Conservation (phyloP, 2,888 invertebrate species). For the Zelleria hepariella region DNA sequence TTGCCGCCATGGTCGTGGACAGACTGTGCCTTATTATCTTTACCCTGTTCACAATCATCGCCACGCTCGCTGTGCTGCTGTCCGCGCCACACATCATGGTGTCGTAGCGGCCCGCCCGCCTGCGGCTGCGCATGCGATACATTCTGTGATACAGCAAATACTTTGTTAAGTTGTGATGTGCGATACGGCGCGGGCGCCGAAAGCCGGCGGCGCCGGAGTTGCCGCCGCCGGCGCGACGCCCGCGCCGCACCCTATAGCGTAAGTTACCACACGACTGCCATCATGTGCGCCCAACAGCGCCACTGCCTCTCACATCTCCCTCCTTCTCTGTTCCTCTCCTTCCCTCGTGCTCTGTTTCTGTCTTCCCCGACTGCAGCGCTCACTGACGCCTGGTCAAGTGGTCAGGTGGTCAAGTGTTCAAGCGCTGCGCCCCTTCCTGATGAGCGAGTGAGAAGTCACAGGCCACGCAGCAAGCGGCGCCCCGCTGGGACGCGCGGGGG, state of each 20-base stretch:
- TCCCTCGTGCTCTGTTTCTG: neutral
- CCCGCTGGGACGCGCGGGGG: constrained; percentile 18
- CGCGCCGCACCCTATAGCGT: constrained; percentile 60
- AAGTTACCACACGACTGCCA: constrained; percentile 64
- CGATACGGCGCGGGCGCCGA: constrained; percentile 59
- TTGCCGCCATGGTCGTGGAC: constrained; percentile 99
- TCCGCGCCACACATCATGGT: constrained; percentile 97
- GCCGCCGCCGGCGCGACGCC: constrained; percentile 58
- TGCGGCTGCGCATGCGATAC: constrained; percentile 56
- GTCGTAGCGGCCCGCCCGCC: constrained; percentile 79
- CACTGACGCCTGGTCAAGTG: neutral
- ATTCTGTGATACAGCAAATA: constrained; percentile 80
- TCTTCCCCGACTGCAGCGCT: neutral
- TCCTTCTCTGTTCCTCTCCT: neutral
- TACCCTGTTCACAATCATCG: constrained; percentile 97
- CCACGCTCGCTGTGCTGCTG: constrained; percentile 96
- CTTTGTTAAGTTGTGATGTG: constrained; percentile 76
- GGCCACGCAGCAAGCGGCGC: neutral
- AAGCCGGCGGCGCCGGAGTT: constrained; percentile 52
- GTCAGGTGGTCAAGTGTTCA: no score
- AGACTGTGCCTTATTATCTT: constrained; percentile 99
- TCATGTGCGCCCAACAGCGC: constrained; percentile 49
- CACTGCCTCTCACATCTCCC: constrained; percentile 42
- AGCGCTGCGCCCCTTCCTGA: neutral
- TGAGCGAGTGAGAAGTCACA: neutral